A percentile compares a stretch with the other conserved stretches of the same genome.
Evolutionary conservation across 2,888 invertebrate genomes (phyloP).

Genomic region (Chironomus tentans): DNA sequence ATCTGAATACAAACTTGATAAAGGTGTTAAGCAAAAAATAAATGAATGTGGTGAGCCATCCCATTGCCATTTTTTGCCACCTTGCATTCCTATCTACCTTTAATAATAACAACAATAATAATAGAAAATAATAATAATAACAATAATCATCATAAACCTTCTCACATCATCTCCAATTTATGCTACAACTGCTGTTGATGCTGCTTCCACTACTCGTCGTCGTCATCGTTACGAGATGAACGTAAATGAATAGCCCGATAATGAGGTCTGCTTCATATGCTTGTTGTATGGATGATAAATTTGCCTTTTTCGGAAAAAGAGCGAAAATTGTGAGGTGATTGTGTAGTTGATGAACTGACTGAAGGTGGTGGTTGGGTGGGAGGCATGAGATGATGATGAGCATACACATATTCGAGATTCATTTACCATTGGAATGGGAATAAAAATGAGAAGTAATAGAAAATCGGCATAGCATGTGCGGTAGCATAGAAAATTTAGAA

Average conservation of each 20-base stretch:
- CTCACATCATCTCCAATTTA: background rate
- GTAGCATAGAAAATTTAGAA: slow-evolving; percentile 3
- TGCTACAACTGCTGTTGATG: background rate
- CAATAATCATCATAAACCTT: background rate
- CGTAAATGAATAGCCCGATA: slow-evolving; percentile 26
- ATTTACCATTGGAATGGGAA: background rate
- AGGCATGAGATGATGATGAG: background rate
- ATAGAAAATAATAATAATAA: background rate
- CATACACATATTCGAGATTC: background rate
- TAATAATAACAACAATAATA: no score
- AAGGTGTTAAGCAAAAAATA: slow-evolving; percentile 20
- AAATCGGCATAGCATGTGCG: background rate
- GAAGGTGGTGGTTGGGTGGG: background rate
- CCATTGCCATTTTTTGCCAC: background rate
- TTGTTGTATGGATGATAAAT: slow-evolving; percentile 6
- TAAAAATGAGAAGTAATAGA: background rate
- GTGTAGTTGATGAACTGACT: slow-evolving; percentile 2
- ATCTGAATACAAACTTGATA: slow-evolving; percentile 27
- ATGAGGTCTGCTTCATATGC: slow-evolving; percentile 25
- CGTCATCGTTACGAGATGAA: slow-evolving; percentile 24
- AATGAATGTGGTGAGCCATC: slow-evolving; percentile 1
- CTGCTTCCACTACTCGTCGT: slow-evolving; percentile 1
- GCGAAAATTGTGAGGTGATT: slow-evolving; percentile 12
- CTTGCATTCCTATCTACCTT: background rate
- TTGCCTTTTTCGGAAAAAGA: slow-evolving; percentile 10